phyloP scores from a whole-genome alignment of 1,140 invertebrate species.

The Procambarus clarkii region DNA sequence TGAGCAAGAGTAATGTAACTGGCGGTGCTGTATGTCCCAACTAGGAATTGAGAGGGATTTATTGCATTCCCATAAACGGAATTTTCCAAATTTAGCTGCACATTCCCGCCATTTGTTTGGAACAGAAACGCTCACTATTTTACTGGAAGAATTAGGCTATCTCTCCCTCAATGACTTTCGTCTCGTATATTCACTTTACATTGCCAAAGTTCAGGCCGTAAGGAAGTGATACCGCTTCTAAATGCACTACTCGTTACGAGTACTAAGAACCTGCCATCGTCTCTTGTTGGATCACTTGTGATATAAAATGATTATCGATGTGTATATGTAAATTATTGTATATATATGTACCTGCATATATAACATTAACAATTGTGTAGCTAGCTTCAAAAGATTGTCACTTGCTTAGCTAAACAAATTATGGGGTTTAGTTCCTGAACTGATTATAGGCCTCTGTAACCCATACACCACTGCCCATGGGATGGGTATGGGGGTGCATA shows the following conservation, averaged over 20 bases:
- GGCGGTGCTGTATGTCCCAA: background rate
- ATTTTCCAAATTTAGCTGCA: background rate
- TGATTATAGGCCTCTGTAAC: no score
- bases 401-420: no score
- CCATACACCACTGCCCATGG: no score
- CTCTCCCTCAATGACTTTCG: background rate
- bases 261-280: background rate
- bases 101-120: background rate
- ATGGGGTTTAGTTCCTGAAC: no score
- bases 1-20: background rate
- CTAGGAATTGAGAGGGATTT: background rate
- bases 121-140: background rate
- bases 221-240: background rate
- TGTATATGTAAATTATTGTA: conserved; percentile 13
- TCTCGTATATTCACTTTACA: conserved; percentile 11
- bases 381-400: no score
- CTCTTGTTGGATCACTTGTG: no score
- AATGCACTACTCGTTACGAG: background rate
- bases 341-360: background rate
- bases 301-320: background rate
- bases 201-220: background rate
- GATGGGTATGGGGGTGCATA: background rate
- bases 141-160: background rate
- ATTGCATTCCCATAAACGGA: background rate
- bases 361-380: background rate